phyloP scores from a whole-genome alignment of 1,140 invertebrate species.

The Heliconius hewitsoni region DNA sequence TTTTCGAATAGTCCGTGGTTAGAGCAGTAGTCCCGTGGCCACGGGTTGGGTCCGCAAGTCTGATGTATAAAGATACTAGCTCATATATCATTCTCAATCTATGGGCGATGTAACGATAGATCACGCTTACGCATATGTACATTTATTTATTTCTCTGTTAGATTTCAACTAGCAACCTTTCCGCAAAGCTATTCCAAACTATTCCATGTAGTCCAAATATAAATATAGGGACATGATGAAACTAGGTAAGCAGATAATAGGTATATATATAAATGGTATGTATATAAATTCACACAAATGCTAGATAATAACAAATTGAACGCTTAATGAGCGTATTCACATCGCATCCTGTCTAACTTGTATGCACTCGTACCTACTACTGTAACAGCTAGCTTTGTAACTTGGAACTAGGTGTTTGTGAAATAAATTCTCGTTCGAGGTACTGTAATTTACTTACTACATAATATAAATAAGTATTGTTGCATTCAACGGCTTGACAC shows the following conservation, averaged over 20 bases:
- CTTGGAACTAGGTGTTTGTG: not conserved
- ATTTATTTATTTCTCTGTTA: too few relatives aligned
- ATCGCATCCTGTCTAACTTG: slow-evolving; percentile 23
- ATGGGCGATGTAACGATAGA: too few relatives aligned
- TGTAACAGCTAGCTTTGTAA: slow-evolving; percentile 10
- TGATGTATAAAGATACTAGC: too few relatives aligned
- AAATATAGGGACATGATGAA: not conserved
- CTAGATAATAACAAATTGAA: slow-evolving; percentile 20
- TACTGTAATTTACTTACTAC: not conserved
- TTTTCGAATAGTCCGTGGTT: too few relatives aligned
- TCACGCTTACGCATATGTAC: too few relatives aligned
- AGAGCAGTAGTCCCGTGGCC: too few relatives aligned
- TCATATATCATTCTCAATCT: too few relatives aligned
- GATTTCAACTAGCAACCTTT: not conserved
- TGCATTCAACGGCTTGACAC: too few relatives aligned
- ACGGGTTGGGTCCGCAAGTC: too few relatives aligned
- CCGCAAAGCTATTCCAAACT: too few relatives aligned
- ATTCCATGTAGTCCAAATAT: not conserved
- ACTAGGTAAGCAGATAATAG: not conserved
- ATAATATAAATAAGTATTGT: not conserved
- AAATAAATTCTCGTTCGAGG: not conserved
- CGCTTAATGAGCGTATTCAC: slow-evolving; percentile 24
- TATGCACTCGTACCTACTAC: not conserved
- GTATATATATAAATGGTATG: not conserved
- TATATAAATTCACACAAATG: slow-evolving; percentile 5